A percentile compares a stretch with the other conserved stretches of the same genome.
Conservation (phyloP, 2,113 vertebrate genomes). For the Regulus satrapa region DNA sequence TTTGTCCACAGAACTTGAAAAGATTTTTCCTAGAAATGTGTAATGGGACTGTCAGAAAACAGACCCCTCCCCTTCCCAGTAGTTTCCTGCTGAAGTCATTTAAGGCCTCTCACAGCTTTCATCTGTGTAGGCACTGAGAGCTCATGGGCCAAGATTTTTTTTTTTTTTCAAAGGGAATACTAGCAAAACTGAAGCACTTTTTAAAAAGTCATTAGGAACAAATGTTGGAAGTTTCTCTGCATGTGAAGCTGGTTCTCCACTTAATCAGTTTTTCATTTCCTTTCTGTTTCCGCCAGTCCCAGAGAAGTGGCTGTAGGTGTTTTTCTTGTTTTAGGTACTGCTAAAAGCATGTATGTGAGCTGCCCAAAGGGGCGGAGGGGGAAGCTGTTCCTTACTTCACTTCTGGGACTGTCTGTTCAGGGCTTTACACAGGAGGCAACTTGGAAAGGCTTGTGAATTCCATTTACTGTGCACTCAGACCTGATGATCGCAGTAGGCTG, state of each 20-base stretch:
- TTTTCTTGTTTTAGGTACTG: slow-evolving; percentile 46
- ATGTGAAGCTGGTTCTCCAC: neutral
- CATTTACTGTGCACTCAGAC: slow-evolving; percentile 54
- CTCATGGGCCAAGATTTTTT: neutral
- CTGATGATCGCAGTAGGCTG: neutral
- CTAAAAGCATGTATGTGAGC: slow-evolving; percentile 1
- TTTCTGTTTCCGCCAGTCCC: neutral
- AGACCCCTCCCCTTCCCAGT: slow-evolving; percentile 59
- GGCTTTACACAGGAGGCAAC: slow-evolving; percentile 46
- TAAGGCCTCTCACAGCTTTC: slow-evolving; percentile 58
- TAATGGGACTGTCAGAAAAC: slow-evolving; percentile 59
- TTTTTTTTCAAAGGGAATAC: slow-evolving; percentile 15
- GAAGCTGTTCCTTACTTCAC: slow-evolving; percentile 40
- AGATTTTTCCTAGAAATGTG: slow-evolving; percentile 54
- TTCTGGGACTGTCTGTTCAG: slow-evolving; percentile 48
- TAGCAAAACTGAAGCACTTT: neutral
- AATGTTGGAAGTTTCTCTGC: slow-evolving; percentile 7
- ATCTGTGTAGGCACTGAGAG: slow-evolving; percentile 24
- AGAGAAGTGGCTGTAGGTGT: slow-evolving; percentile 12
- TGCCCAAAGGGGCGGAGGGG: slow-evolving; percentile 29
- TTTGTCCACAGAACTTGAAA: slow-evolving; percentile 29
- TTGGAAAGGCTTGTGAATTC: slow-evolving; percentile 61
- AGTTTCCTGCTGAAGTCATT: slow-evolving; percentile 59
- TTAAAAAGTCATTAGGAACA: neutral
- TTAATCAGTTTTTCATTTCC: slow-evolving; percentile 29